These are phyloP conservation scores for Epistrophe eligans DNA, from an alignment of 2,888 invertebrate species.

Conservation along the genomic window DNA sequence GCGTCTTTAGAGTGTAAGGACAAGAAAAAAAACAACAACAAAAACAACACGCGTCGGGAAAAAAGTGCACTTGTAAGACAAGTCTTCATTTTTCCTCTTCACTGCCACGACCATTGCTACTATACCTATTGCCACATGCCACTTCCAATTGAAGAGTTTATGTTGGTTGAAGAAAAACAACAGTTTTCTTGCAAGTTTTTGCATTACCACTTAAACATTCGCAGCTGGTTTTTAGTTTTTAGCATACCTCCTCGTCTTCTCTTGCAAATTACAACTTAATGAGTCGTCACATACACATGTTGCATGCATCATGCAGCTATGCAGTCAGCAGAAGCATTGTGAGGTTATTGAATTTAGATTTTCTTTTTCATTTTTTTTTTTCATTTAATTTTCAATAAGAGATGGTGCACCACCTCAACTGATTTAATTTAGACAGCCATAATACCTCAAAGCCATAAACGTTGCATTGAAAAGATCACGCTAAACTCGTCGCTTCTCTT, in stretches of 20 bases:
- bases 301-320: conserved; percentile 50
- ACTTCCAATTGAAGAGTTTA: conserved; percentile 27
- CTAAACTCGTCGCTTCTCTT: background rate
- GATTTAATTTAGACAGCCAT: conserved; percentile 59
- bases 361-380: conserved; percentile 50
- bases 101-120: conserved; percentile 1
- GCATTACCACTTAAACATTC: conserved; percentile 31
- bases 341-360: conserved; percentile 67
- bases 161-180: conserved; percentile 50
- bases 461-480: conserved; percentile 14
- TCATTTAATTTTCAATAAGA: conserved; percentile 2
- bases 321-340: conserved; percentile 6
- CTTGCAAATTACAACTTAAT: conserved; percentile 68
- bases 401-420: conserved; percentile 31
- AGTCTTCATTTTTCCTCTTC: conserved; percentile 21
- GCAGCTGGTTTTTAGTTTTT: conserved; percentile 32
- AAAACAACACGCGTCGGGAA: conserved; percentile 17
- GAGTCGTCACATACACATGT: conserved; percentile 67
- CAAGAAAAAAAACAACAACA: background rate
- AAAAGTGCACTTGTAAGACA: conserved; percentile 49
- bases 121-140: conserved; percentile 11
- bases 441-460: conserved; percentile 37
- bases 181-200: conserved; percentile 62
- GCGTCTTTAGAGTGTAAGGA: conserved; percentile 18
- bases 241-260: conserved; percentile 14